Percentiles rank a stretch among this genome's conserved stretches.
phyloP scores from a whole-genome alignment of 2,797 vertebrate species.

The Chaetophractus vellerosus region DNA sequence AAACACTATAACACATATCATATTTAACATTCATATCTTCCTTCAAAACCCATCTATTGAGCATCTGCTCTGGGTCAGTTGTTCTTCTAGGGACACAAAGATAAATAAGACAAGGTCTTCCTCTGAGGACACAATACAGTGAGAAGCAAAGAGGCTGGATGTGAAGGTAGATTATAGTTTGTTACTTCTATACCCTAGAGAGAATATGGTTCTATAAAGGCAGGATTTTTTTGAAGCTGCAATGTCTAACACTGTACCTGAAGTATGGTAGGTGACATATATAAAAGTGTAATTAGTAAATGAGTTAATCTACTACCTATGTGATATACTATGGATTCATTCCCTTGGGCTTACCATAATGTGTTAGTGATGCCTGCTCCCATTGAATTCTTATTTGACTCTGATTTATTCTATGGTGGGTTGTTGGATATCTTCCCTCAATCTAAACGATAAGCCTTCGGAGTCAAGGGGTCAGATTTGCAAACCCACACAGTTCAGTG shows the following conservation, averaged over 20 bases:
- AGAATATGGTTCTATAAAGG: neutral
- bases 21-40: slow-evolving; percentile 24
- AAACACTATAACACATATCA: neutral
- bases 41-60: neutral
- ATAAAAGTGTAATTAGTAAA: neutral
- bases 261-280: neutral
- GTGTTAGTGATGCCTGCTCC: neutral
- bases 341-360: neutral
- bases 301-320: neutral
- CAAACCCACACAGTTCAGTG: neutral
- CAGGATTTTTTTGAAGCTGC: neutral
- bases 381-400: neutral
- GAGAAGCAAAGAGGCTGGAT: neutral
- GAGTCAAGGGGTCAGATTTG: neutral
- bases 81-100: slow-evolving; percentile 1
- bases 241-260: neutral
- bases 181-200: slow-evolving; percentile 2
- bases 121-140: neutral
- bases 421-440: neutral
- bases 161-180: neutral
- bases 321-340: neutral
- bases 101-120: neutral
- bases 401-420: neutral
- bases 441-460: neutral
- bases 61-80: neutral